Conservation (phyloP, 2,888 invertebrate genomes). For the Agrotis ipsilon region DNA sequence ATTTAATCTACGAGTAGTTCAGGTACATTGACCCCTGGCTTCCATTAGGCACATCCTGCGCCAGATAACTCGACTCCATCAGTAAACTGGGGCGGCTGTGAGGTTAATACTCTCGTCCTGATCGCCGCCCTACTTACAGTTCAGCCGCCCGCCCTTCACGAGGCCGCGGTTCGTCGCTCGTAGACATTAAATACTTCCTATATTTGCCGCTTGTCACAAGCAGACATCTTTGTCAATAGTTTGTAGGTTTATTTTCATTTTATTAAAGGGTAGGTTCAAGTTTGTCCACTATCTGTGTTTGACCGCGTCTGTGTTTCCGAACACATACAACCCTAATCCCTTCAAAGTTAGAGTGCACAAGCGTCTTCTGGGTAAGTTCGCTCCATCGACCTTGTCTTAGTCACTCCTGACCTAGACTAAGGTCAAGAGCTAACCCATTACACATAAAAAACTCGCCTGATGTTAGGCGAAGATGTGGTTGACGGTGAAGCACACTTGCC, state of each 20-base stretch:
- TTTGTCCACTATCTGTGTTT: too few relatives aligned
- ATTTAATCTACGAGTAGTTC: conserved; percentile 12
- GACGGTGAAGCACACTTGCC: too few relatives aligned
- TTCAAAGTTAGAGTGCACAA: too few relatives aligned
- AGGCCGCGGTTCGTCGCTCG: conserved; percentile 21
- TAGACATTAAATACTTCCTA: conserved; percentile 12
- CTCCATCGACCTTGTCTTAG: too few relatives aligned
- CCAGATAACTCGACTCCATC: conserved; percentile 26
- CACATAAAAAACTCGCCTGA: too few relatives aligned
- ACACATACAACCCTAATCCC: too few relatives aligned
- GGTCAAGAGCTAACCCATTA: too few relatives aligned
- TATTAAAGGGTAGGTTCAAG: too few relatives aligned
- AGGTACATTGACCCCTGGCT: conserved; percentile 37
- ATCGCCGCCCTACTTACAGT: conserved; percentile 61
- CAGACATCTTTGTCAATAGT: background rate
- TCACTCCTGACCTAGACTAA: too few relatives aligned
- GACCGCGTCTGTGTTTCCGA: too few relatives aligned
- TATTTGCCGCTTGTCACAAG: conserved; percentile 9
- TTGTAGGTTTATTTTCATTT: background rate
- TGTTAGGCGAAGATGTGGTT: too few relatives aligned
- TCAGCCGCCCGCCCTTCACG: conserved; percentile 60
- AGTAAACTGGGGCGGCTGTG: conserved; percentile 37
- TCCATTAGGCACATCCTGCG: conserved; percentile 54
- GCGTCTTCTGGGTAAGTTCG: too few relatives aligned
- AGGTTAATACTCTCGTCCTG: conserved; percentile 57